Percentiles rank a stretch among this genome's conserved stretches.
Conservation (phyloP, 1,140 invertebrate species). For the Papilio helenus region DNA sequence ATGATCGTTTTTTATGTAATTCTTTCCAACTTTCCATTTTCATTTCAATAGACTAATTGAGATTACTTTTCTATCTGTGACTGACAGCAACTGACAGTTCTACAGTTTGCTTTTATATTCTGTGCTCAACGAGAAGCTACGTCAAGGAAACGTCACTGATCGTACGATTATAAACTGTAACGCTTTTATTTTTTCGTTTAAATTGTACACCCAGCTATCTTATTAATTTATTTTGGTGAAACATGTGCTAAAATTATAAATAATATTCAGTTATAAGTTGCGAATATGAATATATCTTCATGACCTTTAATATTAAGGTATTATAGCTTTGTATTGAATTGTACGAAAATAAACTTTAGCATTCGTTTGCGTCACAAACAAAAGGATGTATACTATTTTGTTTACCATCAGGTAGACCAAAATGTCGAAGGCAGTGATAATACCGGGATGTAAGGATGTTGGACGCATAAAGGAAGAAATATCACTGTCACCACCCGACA, state of each 20-base stretch:
- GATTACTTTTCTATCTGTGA: constrained; percentile 40
- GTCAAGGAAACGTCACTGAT: constrained; percentile 64
- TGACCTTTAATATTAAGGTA: constrained; percentile 57
- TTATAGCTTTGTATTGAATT: constrained; percentile 45
- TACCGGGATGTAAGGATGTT: constrained; percentile 74
- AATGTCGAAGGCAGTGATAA: constrained; percentile 77
- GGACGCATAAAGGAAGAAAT: constrained; percentile 71
- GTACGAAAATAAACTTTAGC: constrained; percentile 66
- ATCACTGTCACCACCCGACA: constrained; percentile 67
- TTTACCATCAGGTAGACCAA: constrained; percentile 71
- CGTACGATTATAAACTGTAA: constrained; percentile 53
- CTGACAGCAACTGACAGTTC: neutral
- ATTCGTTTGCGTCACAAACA: constrained; percentile 76
- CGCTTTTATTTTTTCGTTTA: constrained; percentile 65
- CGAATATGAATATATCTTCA: constrained; percentile 66
- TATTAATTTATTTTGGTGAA: constrained; percentile 49
- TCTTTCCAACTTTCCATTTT: too few species aligned
- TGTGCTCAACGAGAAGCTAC: constrained; percentile 17
- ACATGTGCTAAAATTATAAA: constrained; percentile 56
- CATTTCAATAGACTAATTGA: too few species aligned
- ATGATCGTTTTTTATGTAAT: too few species aligned
- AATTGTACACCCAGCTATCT: constrained; percentile 52
- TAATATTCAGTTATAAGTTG: constrained; percentile 42
- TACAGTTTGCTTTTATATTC: constrained; percentile 8
- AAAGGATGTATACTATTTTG: constrained; percentile 69